Conservation (phyloP, 2,113 vertebrate genomes). For the Onychostruthus taczanowskii region DNA sequence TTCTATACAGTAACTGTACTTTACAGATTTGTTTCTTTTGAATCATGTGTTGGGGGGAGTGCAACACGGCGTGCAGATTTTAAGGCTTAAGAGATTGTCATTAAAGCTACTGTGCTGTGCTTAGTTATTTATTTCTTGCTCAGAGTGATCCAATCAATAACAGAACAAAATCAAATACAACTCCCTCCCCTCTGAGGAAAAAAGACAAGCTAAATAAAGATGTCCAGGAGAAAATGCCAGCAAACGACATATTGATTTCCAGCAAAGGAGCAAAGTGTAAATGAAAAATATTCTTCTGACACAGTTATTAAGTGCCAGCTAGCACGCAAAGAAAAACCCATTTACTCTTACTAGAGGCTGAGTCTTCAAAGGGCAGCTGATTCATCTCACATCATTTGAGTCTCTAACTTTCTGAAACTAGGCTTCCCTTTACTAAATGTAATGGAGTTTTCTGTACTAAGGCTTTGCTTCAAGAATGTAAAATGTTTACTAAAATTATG, state of each 20-base stretch:
- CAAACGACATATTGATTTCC: conserved; percentile 74
- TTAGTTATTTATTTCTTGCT: conserved; percentile 75
- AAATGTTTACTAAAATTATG: background rate
- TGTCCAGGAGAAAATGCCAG: conserved; percentile 58
- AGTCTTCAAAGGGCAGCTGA: conserved; percentile 27
- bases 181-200: conserved; percentile 49
- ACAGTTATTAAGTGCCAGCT: conserved; percentile 64
- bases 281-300: conserved; percentile 75
- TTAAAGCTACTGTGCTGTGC: conserved; percentile 64
- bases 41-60: conserved; percentile 5
- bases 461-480: background rate
- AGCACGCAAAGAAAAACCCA: conserved; percentile 35
- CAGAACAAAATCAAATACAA: conserved; percentile 67
- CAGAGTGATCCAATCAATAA: conserved; percentile 71
- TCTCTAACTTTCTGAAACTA: background rate
- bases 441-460: background rate
- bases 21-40: conserved; percentile 64
- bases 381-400: background rate
- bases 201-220: conserved; percentile 74
- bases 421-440: background rate
- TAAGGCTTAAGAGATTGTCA: conserved; percentile 63
- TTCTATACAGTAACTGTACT: conserved; percentile 28
- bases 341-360: conserved; percentile 34
- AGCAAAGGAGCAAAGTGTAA: conserved; percentile 69
- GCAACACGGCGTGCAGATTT: conserved; percentile 36